Evolutionary conservation across 2,113 vertebrate species (phyloP), one percentile per base, ranked within the genome.

Genomic region (Campylorhamphus procurvoides): DNA sequence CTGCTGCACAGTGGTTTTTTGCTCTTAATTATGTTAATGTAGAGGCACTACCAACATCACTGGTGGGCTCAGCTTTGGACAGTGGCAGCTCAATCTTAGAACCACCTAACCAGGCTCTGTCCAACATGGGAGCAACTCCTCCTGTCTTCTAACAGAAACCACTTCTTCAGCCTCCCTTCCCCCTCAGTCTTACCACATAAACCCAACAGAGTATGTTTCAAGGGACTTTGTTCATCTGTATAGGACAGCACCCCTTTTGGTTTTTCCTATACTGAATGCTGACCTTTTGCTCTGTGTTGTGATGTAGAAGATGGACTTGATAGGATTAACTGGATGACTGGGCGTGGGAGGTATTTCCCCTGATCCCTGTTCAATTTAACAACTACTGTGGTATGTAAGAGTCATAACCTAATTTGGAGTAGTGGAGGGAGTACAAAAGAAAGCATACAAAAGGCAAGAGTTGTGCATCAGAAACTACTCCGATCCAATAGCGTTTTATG

Each of bases 321-420:
- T 69, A 66, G 50, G 72, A 88, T 73, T 76, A 67, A 76, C 40
- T 68, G 85, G 37, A 76, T 64, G 72, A 66, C 67, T 5, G 2
- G 9, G 50, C 66, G 46, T 66, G 42, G n/a, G 8, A 90, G 14
- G 53, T 72, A 64, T 83, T 94, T 92, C 62, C 69, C 59, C 33
- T 33, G 56, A 76, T 93, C 49, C 39, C 58, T n/a, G 79, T 67
- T 94, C 86, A 92, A 80, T 94, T 93, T 93, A 85, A 79, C 52
- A 68, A 5, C 56, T 92, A 39, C 23, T 0, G 0, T 33, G 52
- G 69, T 62, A 29, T 5, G 2, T 47, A 64, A 68, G 56, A 82
- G 18, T 64, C 67, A 60, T 88, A 89, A 88, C 22, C 68, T 79
- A 40, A 86, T 86, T 85, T 85, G 28, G 40, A 78, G 46, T 79